Conservation (phyloP, 2,888 invertebrate genomes). For the Campoplex capitator region DNA sequence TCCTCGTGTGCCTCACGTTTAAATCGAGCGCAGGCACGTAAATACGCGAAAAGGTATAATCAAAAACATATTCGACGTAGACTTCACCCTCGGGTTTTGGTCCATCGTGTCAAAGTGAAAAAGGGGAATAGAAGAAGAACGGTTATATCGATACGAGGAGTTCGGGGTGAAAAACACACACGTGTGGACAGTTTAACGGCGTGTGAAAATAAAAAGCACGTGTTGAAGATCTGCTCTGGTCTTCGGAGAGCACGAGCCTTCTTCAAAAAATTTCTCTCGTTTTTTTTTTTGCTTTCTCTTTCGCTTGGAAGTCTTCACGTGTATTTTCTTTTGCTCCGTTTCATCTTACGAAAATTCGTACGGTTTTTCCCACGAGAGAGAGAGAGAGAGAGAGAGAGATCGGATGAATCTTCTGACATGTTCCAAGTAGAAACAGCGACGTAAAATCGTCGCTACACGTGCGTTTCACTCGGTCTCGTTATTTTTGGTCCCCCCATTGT, state of each 20-base stretch:
- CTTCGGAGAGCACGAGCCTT: conserved; percentile 50
- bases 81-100: conserved; percentile 9
- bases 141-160: conserved; percentile 44
- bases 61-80: conserved; percentile 12
- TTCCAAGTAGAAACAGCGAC: conserved; percentile 18
- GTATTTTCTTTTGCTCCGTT: conserved; percentile 42
- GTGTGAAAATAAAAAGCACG: conserved; percentile 80
- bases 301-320: conserved; percentile 21
- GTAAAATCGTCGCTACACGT: not conserved
- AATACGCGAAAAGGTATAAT: not conserved
- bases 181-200: conserved; percentile 80
- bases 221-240: conserved; percentile 61
- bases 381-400: conserved; percentile 9
- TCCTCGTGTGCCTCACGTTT: conserved; percentile 43
- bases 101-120: conserved; percentile 9
- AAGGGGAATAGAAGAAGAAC: conserved; percentile 15
- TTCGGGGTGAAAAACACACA: conserved; percentile 69
- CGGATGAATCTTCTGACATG: not conserved
- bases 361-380: conserved; percentile 35
- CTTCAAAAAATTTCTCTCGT: conserved; percentile 39
- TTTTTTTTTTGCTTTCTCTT: conserved; percentile 38
- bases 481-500: conserved; percentile 23
- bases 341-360: conserved; percentile 12
- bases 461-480: conserved; percentile 19
- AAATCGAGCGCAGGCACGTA: not conserved